Evolutionary conservation across 2,888 invertebrate species (phyloP).

Genomic region (Metacarcinus magister): DNA sequence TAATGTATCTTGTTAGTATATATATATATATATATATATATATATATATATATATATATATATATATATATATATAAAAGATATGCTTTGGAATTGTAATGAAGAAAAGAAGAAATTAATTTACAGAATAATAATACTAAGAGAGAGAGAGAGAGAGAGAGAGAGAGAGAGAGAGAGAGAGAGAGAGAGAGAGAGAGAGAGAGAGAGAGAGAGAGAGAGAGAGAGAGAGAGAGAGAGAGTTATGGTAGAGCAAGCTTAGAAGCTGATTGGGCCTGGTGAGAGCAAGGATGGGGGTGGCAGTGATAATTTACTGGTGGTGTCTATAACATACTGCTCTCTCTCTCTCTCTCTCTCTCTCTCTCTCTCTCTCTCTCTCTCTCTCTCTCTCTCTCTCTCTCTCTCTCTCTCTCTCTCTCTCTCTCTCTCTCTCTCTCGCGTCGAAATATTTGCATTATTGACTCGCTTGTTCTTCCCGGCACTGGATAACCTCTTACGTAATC

Average conservation of each 20-base stretch:
- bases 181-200: not conserved
- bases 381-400: conserved; percentile 2
- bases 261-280: not conserved
- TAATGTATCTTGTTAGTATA: too few species aligned
- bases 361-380: not conserved
- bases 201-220: conserved; percentile 13
- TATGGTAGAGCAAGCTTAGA: not conserved
- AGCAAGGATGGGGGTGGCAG: not conserved
- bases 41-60: too few species aligned
- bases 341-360: conserved; percentile 26
- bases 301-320: not conserved
- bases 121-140: not conserved
- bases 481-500: too few species aligned
- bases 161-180: not conserved
- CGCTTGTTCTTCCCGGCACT: too few species aligned
- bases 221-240: conserved; percentile 21
- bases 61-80: not conserved
- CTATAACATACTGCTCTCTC: not conserved
- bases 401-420: conserved; percentile 2
- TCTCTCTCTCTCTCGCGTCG: not conserved
- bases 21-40: too few species aligned
- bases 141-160: not conserved
- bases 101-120: not conserved
- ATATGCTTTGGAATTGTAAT: not conserved
- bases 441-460: too few species aligned